These are phyloP conservation scores for Xylophagus ater DNA, from an alignment of 2,888 invertebrate species.

Conservation along the genomic window DNA sequence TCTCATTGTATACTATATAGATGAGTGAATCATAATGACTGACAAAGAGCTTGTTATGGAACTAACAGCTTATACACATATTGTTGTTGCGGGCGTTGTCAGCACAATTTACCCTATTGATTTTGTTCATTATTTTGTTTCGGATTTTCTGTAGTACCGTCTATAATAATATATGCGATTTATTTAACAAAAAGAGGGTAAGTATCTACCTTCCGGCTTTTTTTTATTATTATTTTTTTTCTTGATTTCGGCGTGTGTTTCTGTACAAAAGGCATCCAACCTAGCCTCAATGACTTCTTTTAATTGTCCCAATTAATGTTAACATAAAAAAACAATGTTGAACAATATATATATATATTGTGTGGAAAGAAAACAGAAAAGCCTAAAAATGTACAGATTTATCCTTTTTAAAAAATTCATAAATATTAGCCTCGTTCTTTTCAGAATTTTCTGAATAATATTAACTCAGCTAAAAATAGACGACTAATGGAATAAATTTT, in stretches of 20 bases:
- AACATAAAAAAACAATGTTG: too few species aligned
- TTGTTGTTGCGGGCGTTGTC: slow-evolving; percentile 21
- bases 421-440: too few species aligned
- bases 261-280: slow-evolving; percentile 9
- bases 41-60: slow-evolving; percentile 14
- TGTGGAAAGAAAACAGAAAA: too few species aligned
- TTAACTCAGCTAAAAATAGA: too few species aligned
- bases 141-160: too few species aligned
- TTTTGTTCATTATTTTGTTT: too few species aligned
- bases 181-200: neutral
- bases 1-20: slow-evolving; percentile 1
- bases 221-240: neutral
- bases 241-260: neutral
- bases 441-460: too few species aligned
- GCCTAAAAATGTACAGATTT: too few species aligned
- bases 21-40: slow-evolving; percentile 9
- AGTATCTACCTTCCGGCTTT: slow-evolving; percentile 7
- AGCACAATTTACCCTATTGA: slow-evolving; percentile 19
- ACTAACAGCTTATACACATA: slow-evolving; percentile 16
- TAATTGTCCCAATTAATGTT: slow-evolving; percentile 14
- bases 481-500: too few species aligned
- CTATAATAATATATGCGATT: too few species aligned
- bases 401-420: too few species aligned
- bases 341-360: too few species aligned
- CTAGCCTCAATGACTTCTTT: slow-evolving; percentile 8